These are phyloP conservation scores for Nicator chloris DNA, from an alignment of 2,113 vertebrate species.

Conservation along the genomic window DNA sequence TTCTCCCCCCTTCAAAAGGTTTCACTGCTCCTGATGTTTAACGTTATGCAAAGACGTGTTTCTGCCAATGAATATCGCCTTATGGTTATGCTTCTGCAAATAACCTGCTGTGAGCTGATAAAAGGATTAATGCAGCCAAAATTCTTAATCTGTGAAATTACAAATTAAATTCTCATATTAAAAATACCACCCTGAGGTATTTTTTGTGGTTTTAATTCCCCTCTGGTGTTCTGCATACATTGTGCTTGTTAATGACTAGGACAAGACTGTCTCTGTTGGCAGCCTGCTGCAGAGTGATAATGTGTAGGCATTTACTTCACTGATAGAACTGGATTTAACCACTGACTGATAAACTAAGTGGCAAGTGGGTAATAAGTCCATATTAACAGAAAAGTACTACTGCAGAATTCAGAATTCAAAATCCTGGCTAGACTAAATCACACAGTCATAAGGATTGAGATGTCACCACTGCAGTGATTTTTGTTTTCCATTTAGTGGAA, in stretches of 20 bases:
- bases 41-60: constrained; percentile 83
- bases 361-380: constrained; percentile 83
- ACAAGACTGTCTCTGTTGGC: constrained; percentile 77
- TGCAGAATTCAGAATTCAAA: constrained; percentile 78
- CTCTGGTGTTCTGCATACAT: constrained; percentile 87
- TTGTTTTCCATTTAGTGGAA: constrained; percentile 43
- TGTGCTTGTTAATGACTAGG: constrained; percentile 83
- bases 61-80: constrained; percentile 85
- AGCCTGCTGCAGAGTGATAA: constrained; percentile 83
- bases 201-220: constrained; percentile 88
- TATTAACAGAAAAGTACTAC: constrained; percentile 79
- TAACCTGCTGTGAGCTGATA: constrained; percentile 98
- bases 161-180: constrained; percentile 93
- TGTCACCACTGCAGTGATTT: constrained; percentile 64
- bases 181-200: constrained; percentile 90
- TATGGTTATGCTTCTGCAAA: constrained; percentile 86
- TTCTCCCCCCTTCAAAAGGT: constrained; percentile 86
- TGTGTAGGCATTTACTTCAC: constrained; percentile 79
- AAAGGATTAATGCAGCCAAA: constrained; percentile 95
- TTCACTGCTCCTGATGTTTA: constrained; percentile 81
- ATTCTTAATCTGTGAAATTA: constrained; percentile 95
- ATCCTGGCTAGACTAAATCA: constrained; percentile 74
- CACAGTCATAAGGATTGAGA: constrained; percentile 74
- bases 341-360: constrained; percentile 83
- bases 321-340: constrained; percentile 82